A percentile compares a stretch with the other conserved stretches of the same genome.
Conservation (phyloP, 2,797 vertebrate genomes). For the Crypturellus tataupa region DNA sequence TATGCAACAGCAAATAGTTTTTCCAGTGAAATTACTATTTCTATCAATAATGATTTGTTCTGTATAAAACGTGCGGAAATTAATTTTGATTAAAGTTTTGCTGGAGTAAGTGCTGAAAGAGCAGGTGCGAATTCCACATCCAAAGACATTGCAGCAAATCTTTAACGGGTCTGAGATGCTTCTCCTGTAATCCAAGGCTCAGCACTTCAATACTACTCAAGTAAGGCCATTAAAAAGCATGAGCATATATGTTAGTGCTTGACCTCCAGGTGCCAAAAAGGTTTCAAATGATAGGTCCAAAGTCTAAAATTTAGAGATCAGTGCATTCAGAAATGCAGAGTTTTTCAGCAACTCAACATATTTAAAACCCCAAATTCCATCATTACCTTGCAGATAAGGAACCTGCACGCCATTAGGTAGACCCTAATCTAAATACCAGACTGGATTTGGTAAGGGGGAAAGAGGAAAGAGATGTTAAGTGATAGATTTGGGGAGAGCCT, state of each 20-base stretch:
- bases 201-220: not conserved
- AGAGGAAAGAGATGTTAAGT: not conserved
- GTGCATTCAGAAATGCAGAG: not conserved
- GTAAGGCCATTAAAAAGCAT: not conserved
- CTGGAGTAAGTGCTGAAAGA: not conserved
- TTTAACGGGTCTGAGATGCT: not conserved
- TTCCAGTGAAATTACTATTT: not conserved
- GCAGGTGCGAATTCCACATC: not conserved
- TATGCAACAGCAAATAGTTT: not conserved
- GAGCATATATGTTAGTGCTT: accelerated
- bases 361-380: not conserved
- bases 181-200: not conserved
- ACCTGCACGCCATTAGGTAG: not conserved
- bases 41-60: not conserved
- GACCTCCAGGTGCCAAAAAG: not conserved
- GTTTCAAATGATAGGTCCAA: not conserved
- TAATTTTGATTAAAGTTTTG: not conserved
- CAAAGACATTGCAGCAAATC: not conserved
- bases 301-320: not conserved
- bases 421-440: not conserved
- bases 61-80: not conserved
- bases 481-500: not conserved
- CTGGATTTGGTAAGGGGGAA: not conserved
- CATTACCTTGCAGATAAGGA: not conserved
- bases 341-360: not conserved